Evolutionary conservation across 1,140 invertebrate genomes (phyloP).

Genomic region (Lordiphosa mommai): DNA sequence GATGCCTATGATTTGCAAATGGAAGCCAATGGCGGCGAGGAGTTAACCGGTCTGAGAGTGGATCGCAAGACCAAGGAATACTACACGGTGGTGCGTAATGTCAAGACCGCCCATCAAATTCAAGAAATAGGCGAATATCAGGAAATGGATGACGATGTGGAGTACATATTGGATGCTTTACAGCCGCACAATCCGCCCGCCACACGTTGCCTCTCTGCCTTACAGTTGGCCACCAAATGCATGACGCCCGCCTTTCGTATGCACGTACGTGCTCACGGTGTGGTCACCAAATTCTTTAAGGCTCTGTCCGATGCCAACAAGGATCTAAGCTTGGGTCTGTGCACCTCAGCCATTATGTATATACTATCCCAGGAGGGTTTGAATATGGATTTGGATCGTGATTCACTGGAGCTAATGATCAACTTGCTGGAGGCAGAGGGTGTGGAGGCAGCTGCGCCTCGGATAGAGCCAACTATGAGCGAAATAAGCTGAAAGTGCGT

Average conservation of each 20-base stretch:
- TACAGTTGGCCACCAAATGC: conserved; percentile 95
- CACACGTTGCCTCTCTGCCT: conserved; percentile 93
- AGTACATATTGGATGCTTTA: conserved; percentile 96
- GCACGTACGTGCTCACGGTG: conserved; percentile 97
- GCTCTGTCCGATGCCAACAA: conserved; percentile 95
- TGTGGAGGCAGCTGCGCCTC: conserved; percentile 84
- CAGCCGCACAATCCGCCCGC: conserved; percentile 92
- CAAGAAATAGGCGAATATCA: conserved; percentile 98
- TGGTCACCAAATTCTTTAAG: conserved; percentile 96
- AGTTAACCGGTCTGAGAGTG: conserved; percentile 43
- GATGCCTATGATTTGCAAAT: conserved; percentile 59
- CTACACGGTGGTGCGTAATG: conserved; percentile 97
- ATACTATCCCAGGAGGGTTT: conserved; percentile 97
- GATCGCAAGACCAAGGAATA: conserved; percentile 83
- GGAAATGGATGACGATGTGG: conserved; percentile 98
- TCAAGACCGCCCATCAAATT: conserved; percentile 98
- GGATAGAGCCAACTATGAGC: conserved; percentile 85
- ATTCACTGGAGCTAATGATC: conserved; percentile 97
- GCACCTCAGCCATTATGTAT: conserved; percentile 98
- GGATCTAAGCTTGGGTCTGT: conserved; percentile 95
- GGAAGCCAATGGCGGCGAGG: conserved; percentile 15
- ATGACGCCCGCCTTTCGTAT: conserved; percentile 97
- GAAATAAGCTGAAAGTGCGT: conserved; percentile 91
- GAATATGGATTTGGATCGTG: conserved; percentile 97
- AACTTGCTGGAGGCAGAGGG: conserved; percentile 91